Percentiles rank a stretch among this genome's conserved stretches.
These are phyloP conservation scores for Prunella himalayana DNA, from an alignment of 2,113 vertebrate species.

Conservation along the genomic window DNA sequence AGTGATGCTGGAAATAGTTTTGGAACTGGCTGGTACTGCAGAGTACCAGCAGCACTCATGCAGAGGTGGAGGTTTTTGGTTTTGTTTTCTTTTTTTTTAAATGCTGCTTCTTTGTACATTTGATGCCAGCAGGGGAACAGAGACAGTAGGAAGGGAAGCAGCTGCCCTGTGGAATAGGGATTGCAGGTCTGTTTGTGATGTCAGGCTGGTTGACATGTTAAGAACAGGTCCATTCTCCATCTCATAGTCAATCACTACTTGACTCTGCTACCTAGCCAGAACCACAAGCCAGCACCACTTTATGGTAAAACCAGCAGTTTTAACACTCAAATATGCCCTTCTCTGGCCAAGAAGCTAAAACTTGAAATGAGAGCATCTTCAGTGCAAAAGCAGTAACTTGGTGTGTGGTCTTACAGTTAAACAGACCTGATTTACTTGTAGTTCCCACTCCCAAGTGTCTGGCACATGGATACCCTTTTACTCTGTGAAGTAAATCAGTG, in stretches of 20 bases:
- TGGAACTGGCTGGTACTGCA: background rate
- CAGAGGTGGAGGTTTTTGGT: background rate
- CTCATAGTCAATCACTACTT: background rate
- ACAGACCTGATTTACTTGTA: background rate
- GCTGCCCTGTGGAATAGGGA: background rate
- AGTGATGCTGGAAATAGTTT: background rate
- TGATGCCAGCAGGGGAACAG: background rate
- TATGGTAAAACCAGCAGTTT: background rate
- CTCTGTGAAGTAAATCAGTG: background rate
- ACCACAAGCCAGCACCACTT: background rate
- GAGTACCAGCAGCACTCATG: background rate
- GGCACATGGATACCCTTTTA: background rate
- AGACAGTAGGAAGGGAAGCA: background rate
- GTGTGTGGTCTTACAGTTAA: background rate
- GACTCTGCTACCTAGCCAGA: background rate
- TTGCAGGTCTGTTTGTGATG: background rate
- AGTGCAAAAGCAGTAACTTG: background rate
- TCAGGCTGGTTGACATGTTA: background rate
- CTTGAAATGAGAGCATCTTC: background rate
- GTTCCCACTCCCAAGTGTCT: background rate
- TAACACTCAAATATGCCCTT: background rate
- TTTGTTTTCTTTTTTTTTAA: background rate
- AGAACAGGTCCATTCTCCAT: background rate
- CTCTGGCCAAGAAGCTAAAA: background rate
- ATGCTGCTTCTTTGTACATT: background rate